These are phyloP conservation scores for Drosophila koepferae DNA, from an alignment of 2,888 invertebrate species.

Conservation along the genomic window DNA sequence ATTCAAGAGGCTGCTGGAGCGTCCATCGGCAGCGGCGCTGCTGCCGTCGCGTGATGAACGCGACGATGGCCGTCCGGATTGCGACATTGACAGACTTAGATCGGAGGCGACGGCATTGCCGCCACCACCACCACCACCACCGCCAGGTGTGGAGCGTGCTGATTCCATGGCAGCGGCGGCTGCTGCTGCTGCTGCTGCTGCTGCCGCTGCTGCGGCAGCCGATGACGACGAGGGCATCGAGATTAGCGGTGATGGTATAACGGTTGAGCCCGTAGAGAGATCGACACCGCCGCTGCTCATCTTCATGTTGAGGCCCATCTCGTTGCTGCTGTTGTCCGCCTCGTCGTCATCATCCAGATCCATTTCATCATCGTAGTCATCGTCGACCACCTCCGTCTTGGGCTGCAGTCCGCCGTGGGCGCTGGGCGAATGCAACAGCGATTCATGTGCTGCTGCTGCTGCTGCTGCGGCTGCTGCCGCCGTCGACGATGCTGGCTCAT, in stretches of 20 bases:
- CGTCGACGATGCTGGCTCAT: too few relatives aligned
- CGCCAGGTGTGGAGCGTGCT: conserved; percentile 81
- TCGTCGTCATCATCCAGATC: conserved; percentile 87
- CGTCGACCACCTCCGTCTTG: conserved; percentile 75
- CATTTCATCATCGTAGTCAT: conserved; percentile 82
- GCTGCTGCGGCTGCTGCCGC: conserved; percentile 24
- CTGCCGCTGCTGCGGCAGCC: conserved; percentile 57
- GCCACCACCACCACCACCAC: conserved; percentile 65
- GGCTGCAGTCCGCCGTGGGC: conserved; percentile 53
- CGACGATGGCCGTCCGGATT: conserved; percentile 64
- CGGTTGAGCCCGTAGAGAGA: conserved; percentile 82
- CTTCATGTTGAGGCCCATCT: conserved; percentile 88
- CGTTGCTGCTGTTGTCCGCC: conserved; percentile 87
- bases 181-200: conserved; percentile 47
- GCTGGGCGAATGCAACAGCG: conserved; percentile 41
- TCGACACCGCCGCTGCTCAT: conserved; percentile 84
- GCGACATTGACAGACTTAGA: conserved; percentile 70
- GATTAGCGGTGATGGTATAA: conserved; percentile 73
- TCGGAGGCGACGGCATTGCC: conserved; percentile 66
- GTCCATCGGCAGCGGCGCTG: conserved; percentile 65
- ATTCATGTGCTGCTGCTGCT: conserved; percentile 45
- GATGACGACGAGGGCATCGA: conserved; percentile 61
- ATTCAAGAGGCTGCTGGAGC: conserved; percentile 75
- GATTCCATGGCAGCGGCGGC: conserved; percentile 73
- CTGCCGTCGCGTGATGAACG: conserved; percentile 72